These are phyloP conservation scores for Lymantria dispar DNA, from an alignment of 2,888 invertebrate genomes.

Conservation along the genomic window DNA sequence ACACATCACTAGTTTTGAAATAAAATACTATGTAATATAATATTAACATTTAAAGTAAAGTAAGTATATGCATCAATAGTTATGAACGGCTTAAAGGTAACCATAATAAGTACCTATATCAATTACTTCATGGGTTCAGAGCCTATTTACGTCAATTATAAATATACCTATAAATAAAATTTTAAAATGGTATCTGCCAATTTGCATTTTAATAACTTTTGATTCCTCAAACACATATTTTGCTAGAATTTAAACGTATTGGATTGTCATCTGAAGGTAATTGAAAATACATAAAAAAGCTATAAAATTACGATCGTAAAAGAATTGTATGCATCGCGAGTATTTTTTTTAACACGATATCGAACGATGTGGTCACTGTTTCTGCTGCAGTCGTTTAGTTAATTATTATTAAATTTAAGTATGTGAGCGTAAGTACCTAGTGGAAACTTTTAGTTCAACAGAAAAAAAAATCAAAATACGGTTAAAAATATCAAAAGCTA, in stretches of 20 bases:
- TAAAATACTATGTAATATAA: too few species aligned
- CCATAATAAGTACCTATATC: too few species aligned
- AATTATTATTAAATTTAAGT: slow-evolving; percentile 3
- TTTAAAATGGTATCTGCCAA: slow-evolving; percentile 49
- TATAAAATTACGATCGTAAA: slow-evolving; percentile 75
- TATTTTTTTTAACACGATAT: slow-evolving; percentile 53
- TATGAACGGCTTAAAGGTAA: too few species aligned
- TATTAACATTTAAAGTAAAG: too few species aligned
- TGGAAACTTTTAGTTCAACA: slow-evolving; percentile 33
- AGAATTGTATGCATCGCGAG: slow-evolving; percentile 63
- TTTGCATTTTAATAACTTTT: slow-evolving; percentile 70
- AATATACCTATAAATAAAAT: slow-evolving; percentile 21
- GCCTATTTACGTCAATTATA: slow-evolving; percentile 20
- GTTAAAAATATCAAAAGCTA: too few species aligned
- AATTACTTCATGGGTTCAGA: slow-evolving; percentile 24
- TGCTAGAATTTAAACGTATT: slow-evolving; percentile 73
- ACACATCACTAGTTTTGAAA: too few species aligned
- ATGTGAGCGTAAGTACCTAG: slow-evolving; percentile 5
- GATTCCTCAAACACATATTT: slow-evolving; percentile 63
- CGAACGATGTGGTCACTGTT: slow-evolving; percentile 17
- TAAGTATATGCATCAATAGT: too few species aligned
- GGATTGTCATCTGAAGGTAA: slow-evolving; percentile 72
- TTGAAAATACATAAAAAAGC: slow-evolving; percentile 74
- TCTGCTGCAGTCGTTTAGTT: slow-evolving; percentile 32
- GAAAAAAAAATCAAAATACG: slow-evolving; percentile 19